Conservation (phyloP, 1,140 invertebrate species). For the Conus betulinus region DNA sequence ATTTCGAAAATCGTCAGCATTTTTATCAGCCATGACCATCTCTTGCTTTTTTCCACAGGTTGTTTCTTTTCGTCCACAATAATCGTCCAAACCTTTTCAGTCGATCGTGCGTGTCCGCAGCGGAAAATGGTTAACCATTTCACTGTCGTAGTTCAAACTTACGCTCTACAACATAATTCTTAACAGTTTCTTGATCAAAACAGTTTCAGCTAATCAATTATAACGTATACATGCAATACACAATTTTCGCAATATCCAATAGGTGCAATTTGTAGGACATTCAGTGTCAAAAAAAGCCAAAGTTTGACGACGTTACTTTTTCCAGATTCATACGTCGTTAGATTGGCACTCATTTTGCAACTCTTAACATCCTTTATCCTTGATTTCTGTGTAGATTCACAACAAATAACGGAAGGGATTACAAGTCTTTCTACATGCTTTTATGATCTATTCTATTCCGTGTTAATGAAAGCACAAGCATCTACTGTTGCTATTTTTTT, state of each 20-base stretch:
- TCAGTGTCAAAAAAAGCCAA: neutral
- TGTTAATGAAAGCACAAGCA: neutral
- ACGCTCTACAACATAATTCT: slow-evolving; percentile 24
- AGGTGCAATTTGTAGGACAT: no score
- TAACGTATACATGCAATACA: no score
- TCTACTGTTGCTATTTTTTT: no score
- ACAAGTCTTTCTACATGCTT: no score
- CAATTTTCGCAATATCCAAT: no score
- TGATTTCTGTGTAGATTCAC: neutral
- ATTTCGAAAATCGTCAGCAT: slow-evolving; percentile 86
- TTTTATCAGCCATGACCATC: slow-evolving; percentile 92
- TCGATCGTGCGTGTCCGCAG: neutral
- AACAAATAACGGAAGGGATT: neutral
- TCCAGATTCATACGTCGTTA: neutral
- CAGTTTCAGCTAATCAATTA: no score
- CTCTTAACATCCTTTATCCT: neutral
- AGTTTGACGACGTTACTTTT: neutral
- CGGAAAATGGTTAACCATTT: neutral
- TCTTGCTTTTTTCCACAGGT: slow-evolving; percentile 29
- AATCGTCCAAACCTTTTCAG: neutral
- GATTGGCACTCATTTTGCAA: slow-evolving; percentile 4
- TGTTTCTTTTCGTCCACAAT: slow-evolving; percentile 11
- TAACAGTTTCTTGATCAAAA: neutral
- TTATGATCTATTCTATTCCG: neutral
- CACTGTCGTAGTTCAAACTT: neutral